Percentiles rank a stretch among this genome's conserved stretches.
phyloP scores from a whole-genome alignment of 2,888 invertebrate genomes.

The Drosophila bunnanda region DNA sequence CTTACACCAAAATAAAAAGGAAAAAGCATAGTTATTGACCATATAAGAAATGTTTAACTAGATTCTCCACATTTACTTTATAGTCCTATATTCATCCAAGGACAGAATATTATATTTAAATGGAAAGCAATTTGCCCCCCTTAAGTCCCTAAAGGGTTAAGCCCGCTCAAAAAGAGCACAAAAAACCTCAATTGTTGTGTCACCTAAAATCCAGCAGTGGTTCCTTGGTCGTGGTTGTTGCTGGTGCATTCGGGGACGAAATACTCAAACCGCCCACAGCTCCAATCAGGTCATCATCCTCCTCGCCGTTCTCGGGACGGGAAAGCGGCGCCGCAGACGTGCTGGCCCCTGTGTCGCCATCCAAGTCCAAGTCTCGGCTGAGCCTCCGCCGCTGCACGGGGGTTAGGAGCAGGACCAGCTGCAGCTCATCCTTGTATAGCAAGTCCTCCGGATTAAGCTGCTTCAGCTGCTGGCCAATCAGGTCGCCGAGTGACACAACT shows the following conservation, averaged over 20 bases:
- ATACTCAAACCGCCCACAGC: constrained; percentile 56
- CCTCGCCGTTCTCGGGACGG: constrained; percentile 51
- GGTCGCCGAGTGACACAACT: constrained; percentile 56
- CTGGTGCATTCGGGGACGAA: constrained; percentile 37
- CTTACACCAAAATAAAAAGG: neutral
- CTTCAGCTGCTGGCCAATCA: constrained; percentile 68
- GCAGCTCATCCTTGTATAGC: constrained; percentile 68
- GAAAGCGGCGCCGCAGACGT: constrained; percentile 52
- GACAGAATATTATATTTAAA: neutral
- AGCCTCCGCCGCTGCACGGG: constrained; percentile 42
- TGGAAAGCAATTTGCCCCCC: neutral
- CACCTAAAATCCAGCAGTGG: constrained; percentile 51
- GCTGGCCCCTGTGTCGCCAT: constrained; percentile 41
- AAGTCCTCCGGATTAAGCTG: constrained; percentile 66
- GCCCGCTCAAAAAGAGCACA: neutral
- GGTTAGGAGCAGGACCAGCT: constrained; percentile 62
- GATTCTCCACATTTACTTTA: neutral
- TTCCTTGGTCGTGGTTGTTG: constrained; percentile 34
- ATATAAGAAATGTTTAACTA: too few relatives aligned
- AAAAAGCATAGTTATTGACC: neutral
- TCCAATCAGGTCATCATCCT: constrained; percentile 54
- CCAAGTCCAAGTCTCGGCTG: constrained; percentile 29
- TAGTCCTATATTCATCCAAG: neutral
- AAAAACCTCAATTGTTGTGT: neutral
- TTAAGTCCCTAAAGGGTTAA: neutral